Conservation (phyloP, 1,140 invertebrate genomes). For the Augochlora pura region DNA sequence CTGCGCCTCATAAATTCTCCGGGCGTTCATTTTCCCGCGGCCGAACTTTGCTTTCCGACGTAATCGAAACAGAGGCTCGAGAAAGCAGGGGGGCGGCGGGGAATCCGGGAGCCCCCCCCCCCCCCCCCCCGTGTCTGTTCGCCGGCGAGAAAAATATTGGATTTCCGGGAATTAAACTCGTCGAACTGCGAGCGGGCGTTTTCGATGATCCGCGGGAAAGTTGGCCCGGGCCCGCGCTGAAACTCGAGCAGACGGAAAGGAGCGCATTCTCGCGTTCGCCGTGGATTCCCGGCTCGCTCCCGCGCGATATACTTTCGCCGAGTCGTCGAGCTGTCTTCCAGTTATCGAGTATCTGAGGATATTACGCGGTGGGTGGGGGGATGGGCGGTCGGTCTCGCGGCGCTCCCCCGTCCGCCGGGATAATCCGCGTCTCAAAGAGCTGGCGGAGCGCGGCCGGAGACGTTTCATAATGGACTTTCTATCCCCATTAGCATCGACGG, state of each 20-base stretch:
- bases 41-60: not conserved
- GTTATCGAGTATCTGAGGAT: slow-evolving; percentile 1
- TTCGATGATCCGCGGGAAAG: slow-evolving; percentile 17
- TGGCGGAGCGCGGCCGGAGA: not conserved
- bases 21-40: slow-evolving; percentile 2
- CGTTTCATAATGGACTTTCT: slow-evolving; percentile 28
- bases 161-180: slow-evolving; percentile 8
- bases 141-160: slow-evolving; percentile 5
- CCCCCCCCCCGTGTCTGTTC: not conserved
- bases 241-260: no score
- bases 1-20: slow-evolving; percentile 2
- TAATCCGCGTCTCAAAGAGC: not conserved
- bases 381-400: no score
- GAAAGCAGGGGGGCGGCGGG: no score
- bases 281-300: no score
- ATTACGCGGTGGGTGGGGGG: no score
- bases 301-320: not conserved
- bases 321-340: not conserved
- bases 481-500: slow-evolving; percentile 26
- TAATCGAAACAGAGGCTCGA: slow-evolving; percentile 6
- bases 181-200: not conserved
- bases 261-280: no score
- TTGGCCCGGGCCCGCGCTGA: not conserved
- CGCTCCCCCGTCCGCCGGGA: not conserved
- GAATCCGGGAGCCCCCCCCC: no score